Evolutionary conservation across 2,113 vertebrate genomes (phyloP).

Genomic region (Barnardius zonarius): DNA sequence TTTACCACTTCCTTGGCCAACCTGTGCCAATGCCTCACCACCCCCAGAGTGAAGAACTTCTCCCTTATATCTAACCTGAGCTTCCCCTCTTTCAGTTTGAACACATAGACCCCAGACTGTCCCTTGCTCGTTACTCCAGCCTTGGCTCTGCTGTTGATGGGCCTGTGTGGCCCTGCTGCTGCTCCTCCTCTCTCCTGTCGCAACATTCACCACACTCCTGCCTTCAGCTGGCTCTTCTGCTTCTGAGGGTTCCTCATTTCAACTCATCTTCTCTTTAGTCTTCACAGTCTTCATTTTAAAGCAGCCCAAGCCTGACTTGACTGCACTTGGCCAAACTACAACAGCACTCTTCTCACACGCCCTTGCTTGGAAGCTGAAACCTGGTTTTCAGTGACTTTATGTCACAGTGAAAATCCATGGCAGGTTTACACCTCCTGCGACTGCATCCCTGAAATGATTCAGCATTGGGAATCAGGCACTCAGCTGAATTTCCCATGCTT

Average conservation of each 20-base stretch:
- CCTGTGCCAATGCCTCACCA: not conserved
- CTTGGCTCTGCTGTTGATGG: not conserved
- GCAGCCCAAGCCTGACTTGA: not conserved
- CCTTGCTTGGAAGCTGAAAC: not conserved
- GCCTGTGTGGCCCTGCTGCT: accelerated
- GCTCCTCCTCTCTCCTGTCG: not conserved
- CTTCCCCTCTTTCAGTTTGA: not conserved
- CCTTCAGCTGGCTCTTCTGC: not conserved
- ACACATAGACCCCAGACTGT: no score
- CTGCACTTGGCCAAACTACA: not conserved
- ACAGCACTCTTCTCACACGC: not conserved
- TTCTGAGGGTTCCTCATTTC: not conserved
- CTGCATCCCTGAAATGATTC: no score
- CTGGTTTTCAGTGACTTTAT: accelerated
- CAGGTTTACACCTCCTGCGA: not conserved
- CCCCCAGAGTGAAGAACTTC: not conserved
- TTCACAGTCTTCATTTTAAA: not conserved
- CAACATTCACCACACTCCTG: not conserved
- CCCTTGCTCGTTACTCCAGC: not conserved
- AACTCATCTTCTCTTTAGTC: not conserved
- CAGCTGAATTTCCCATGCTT: not conserved
- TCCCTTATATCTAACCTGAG: not conserved
- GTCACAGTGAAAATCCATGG: not conserved
- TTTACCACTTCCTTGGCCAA: not conserved
- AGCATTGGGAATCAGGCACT: not conserved